phyloP scores from a whole-genome alignment of 1,140 invertebrate genomes.

The Dryas iulia region DNA sequence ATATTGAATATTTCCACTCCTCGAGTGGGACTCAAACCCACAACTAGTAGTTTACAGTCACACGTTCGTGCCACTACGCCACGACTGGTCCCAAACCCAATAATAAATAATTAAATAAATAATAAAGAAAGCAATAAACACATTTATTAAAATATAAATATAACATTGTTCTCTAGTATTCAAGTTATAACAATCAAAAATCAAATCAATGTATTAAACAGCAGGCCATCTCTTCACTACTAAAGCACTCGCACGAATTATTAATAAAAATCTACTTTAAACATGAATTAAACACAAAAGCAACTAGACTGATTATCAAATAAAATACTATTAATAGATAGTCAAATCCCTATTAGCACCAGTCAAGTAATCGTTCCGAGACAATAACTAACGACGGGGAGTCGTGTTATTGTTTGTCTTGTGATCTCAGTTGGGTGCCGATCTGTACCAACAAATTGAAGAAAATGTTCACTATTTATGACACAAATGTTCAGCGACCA shows the following conservation, averaged over 20 bases:
- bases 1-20: too few species aligned
- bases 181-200: neutral
- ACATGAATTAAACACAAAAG: neutral
- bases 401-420: constrained; percentile 63
- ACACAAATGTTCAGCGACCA: neutral
- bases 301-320: constrained; percentile 5
- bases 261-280: neutral
- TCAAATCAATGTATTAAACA: neutral
- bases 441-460: constrained; percentile 57
- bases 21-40: too few species aligned
- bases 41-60: too few species aligned
- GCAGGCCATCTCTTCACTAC: neutral
- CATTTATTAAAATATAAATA: neutral
- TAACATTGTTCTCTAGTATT: neutral
- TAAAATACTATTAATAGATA: constrained; percentile 22
- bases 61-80: too few species aligned
- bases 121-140: too few species aligned
- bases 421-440: constrained; percentile 50
- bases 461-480: constrained; percentile 40
- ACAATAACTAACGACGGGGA: constrained; percentile 66
- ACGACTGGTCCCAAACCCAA: too few species aligned
- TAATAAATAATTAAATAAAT: too few species aligned
- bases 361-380: constrained; percentile 59
- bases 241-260: neutral
- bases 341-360: constrained; percentile 26